Base-by-base conservation (phyloP, 2,797 vertebrate species). In the Pelochelys cantorii region DNA sequence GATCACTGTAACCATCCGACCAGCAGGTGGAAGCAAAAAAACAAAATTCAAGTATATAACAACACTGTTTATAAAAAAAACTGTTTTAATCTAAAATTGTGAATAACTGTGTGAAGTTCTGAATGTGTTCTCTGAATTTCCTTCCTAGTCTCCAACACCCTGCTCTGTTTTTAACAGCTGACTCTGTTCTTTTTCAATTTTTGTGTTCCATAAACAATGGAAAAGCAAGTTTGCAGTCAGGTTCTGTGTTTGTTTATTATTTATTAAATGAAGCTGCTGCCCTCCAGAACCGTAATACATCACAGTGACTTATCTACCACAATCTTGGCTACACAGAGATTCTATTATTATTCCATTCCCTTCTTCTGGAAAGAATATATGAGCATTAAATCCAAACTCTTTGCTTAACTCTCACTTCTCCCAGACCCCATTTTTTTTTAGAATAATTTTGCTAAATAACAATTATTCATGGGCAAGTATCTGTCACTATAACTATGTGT, bases 11-110 rank as follows among this genome's bases (percentile, higher is more conserved):
- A 12, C 31, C 87, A 5, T 74, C 79, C 91, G 87, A n/a, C 96
- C 96, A 96, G 95, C 95, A 96, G 96, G 92, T 97, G 95, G 96
- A 96, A 93, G 95, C 95, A 95, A 89, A 96, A 71, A 86, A 94
- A 92, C 94, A 52, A 92, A 77, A 59, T 54, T 94, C 55, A 53
- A 12, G 79, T 6, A 1, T 14, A 59, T 15, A 5, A 4, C 81
- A 79, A 13, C 5, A 59, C 90, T 78, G 87, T 56, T 88, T 68
- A 3, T 65, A 29, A 42, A 17, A 85, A 34, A 17, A 81, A 31
- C 53, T 80, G 2, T 65, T 65, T 65, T 4, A 87, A 60, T 84
- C 37, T 0, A 0, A n/a, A 54, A 37, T 0, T 81, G 83, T 7
- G 48, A 37, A 6, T 55, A 4, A 0, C 68, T 78, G 56, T 11